phyloP scores from a whole-genome alignment of 2,113 vertebrate species.

The Mohoua ochrocephala region DNA sequence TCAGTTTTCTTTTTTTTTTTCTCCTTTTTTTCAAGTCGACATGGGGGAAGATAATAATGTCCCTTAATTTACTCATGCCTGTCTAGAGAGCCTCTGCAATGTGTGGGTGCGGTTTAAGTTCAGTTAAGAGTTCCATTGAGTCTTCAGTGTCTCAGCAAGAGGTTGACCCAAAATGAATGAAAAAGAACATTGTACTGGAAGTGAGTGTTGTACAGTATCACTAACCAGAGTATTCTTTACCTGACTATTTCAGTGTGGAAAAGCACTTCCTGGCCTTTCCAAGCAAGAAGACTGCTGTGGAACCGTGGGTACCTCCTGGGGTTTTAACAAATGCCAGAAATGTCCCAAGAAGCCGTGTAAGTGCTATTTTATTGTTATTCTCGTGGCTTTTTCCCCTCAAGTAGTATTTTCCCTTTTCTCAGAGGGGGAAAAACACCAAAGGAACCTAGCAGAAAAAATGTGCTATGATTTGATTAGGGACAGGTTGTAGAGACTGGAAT shows the following conservation, averaged over 20 bases:
- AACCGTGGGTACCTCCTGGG: constrained; percentile 95
- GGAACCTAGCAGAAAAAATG: background rate
- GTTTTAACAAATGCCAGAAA: constrained; percentile 96
- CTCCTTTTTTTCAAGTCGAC: background rate
- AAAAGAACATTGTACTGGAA: background rate
- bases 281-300: constrained; percentile 98
- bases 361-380: constrained; percentile 47
- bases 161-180: background rate
- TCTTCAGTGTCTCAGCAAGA: background rate
- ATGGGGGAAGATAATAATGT: background rate
- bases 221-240: constrained; percentile 56
- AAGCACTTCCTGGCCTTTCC: constrained; percentile 92
- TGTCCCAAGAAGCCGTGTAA: constrained; percentile 92
- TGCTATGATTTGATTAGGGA: background rate
- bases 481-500: background rate
- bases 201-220: background rate
- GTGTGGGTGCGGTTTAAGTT: background rate
- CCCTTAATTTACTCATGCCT: background rate
- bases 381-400: background rate
- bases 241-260: constrained; percentile 86
- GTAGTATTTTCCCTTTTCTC: background rate
- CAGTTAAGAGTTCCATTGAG: background rate
- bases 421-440: background rate
- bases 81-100: background rate
- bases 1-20: background rate